Evolutionary conservation across 2,113 vertebrate species (phyloP).

Genomic region (Pteronura brasiliensis): DNA sequence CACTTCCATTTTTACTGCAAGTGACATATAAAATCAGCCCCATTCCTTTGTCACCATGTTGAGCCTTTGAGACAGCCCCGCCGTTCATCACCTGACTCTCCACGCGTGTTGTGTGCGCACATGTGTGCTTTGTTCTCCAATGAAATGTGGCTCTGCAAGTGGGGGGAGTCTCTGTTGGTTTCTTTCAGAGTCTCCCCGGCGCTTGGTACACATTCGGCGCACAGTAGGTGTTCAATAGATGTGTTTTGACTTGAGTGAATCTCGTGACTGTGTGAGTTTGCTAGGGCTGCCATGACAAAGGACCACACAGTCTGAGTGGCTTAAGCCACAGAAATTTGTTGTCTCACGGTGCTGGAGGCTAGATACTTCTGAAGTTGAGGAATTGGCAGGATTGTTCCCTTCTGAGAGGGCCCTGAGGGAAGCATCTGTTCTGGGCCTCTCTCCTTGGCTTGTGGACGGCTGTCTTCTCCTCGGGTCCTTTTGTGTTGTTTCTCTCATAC

Average conservation of each 20-base stretch:
- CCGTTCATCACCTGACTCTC: background rate
- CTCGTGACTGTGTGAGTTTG: background rate
- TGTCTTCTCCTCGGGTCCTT: background rate
- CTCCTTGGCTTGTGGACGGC: background rate
- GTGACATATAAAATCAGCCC: background rate
- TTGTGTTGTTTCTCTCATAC: background rate
- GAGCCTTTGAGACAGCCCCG: background rate
- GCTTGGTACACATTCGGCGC: background rate
- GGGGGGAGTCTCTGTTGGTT: background rate
- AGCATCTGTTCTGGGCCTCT: background rate
- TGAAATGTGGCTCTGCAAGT: background rate
- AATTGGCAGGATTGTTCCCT: background rate
- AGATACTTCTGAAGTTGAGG: background rate
- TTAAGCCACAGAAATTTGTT: background rate
- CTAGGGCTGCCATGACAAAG: background rate
- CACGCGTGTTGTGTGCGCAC: fast-evolving
- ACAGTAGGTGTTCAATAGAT: background rate
- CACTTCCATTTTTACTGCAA: background rate
- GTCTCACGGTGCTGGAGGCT: background rate
- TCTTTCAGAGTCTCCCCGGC: background rate
- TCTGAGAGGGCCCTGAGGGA: background rate
- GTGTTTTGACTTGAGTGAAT: background rate
- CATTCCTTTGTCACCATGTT: background rate
- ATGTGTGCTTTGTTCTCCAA: background rate
- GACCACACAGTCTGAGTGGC: background rate